Percentiles rank a stretch among this genome's conserved stretches.
Evolutionary conservation across 2,113 vertebrate genomes (phyloP).

Genomic region (Sebastes schlegelii): DNA sequence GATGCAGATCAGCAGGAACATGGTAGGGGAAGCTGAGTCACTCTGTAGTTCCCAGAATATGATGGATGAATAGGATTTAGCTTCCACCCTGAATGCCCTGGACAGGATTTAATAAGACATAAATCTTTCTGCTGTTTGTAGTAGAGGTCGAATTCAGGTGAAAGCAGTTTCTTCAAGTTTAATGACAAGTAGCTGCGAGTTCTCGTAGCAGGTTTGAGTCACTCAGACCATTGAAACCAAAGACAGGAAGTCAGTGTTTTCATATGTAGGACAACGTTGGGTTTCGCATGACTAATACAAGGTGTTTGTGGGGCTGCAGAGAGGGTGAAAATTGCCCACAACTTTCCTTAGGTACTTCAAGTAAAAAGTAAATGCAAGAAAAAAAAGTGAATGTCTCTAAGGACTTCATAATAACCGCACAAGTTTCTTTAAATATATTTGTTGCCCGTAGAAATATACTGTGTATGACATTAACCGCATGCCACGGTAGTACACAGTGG

Average conservation of each 20-base stretch:
- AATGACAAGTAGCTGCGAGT: background rate
- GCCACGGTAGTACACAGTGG: background rate
- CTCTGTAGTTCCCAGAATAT: background rate
- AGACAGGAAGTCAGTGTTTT: background rate
- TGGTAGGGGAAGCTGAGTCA: conserved; percentile 67
- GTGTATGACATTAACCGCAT: background rate
- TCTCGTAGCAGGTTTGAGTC: background rate
- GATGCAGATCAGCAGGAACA: conserved; percentile 76
- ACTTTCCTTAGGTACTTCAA: background rate
- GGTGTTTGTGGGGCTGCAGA: background rate
- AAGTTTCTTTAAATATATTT: background rate
- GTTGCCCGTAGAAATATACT: background rate
- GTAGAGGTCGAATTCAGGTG: background rate
- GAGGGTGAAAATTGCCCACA: background rate
- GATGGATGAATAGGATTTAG: background rate
- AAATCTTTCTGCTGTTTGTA: background rate
- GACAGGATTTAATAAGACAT: background rate
- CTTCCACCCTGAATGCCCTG: background rate
- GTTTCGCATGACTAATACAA: background rate
- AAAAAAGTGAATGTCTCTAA: background rate
- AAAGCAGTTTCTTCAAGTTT: background rate
- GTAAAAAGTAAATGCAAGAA: background rate
- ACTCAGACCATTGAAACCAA: background rate
- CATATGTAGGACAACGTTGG: background rate
- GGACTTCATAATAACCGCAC: background rate